Base-by-base conservation (phyloP, 2,113 vertebrate genomes). In the Cheilinus undulatus region DNA sequence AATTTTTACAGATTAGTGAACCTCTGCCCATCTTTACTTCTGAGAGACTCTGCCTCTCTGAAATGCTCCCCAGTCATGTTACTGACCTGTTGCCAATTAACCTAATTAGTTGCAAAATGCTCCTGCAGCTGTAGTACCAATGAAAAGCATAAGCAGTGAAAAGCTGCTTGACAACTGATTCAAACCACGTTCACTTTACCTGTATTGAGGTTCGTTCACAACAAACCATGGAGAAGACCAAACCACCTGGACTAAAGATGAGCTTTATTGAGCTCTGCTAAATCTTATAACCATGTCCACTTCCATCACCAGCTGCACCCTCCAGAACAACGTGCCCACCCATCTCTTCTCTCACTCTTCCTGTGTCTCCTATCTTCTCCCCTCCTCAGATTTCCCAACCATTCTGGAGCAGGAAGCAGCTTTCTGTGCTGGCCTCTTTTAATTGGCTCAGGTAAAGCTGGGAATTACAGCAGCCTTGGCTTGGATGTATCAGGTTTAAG, bases 401-500 rank as follows among this genome's bases (percentile, higher is more conserved):
- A 69, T 90, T 89, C 78, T 72, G 66, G 63, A 66, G 70, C 85
- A 85, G 90, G 88, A 91, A 89, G 63, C 81, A 62, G 73, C 46
- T 50, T 78, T 66, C 73, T 79, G 68, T 75, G 54, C 30, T 52
- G 40, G 70, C 58, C 68, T 69, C 76, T 82, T 87, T 78, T 90
- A 87, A 92, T 91, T 90, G 83, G 84, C 59, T 61, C 74, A 86
- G 82, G 86, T 88, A 90, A 91, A 90, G 85, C 91, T 77, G 78
- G 89, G 89, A 91, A 78, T 88, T 90, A 92, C 80, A 80, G 82
- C 74, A 71, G 83, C 78, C 68, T 75, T 64, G 80, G 86, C 83
- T 76, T 74, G 76, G 82, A 78, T 82, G 85, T 89, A 91, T 91
- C 90, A 87, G 88, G 90, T 93, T 92, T 90, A 92, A 90, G 80